These are phyloP conservation scores for Torymus texanus DNA, from an alignment of 2,888 invertebrate genomes.

Conservation along the genomic window DNA sequence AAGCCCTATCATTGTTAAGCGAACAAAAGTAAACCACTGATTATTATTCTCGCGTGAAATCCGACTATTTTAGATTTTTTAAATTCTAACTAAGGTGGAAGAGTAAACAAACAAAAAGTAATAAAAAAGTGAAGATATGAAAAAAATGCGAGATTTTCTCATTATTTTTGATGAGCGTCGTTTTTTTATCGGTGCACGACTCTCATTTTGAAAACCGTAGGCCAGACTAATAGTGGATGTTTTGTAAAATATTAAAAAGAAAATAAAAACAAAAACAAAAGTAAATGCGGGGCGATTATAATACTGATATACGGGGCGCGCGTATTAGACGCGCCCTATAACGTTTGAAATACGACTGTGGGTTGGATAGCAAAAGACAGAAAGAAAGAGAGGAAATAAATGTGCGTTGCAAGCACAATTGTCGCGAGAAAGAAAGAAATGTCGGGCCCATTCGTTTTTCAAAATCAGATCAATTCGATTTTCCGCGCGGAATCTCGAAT, in stretches of 20 bases:
- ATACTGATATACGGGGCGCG: slow-evolving; percentile 33
- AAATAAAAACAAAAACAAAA: slow-evolving; percentile 48
- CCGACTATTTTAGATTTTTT: slow-evolving; percentile 49
- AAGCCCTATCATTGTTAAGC: slow-evolving; percentile 35
- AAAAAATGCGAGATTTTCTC: slow-evolving; percentile 49
- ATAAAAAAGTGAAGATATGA: slow-evolving; percentile 48
- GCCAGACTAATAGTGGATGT: slow-evolving; percentile 72
- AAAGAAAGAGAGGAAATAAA: slow-evolving; percentile 17
- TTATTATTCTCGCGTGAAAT: slow-evolving; percentile 52
- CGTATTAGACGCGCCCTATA: slow-evolving; percentile 5
- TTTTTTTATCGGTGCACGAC: slow-evolving; percentile 64
- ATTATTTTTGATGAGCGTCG: slow-evolving; percentile 55
- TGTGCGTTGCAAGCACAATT: slow-evolving; percentile 45
- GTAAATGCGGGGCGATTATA: slow-evolving; percentile 60
- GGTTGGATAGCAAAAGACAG: slow-evolving; percentile 41
- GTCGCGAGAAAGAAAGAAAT: slow-evolving; percentile 36
- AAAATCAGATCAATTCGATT: slow-evolving; percentile 56
- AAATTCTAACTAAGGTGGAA: slow-evolving; percentile 31
- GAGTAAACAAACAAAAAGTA: slow-evolving; percentile 39
- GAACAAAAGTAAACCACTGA: slow-evolving; percentile 28
- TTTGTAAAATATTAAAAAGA: slow-evolving; percentile 69
- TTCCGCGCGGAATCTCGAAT: slow-evolving; percentile 48
- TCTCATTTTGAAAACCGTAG: slow-evolving; percentile 68
- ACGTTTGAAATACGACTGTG: slow-evolving; percentile 41
- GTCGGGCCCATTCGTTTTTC: slow-evolving; percentile 58